Percentiles rank a stretch among this genome's conserved stretches.
phyloP scores from a whole-genome alignment of 2,888 invertebrate species.

The Hartigia nigra region DNA sequence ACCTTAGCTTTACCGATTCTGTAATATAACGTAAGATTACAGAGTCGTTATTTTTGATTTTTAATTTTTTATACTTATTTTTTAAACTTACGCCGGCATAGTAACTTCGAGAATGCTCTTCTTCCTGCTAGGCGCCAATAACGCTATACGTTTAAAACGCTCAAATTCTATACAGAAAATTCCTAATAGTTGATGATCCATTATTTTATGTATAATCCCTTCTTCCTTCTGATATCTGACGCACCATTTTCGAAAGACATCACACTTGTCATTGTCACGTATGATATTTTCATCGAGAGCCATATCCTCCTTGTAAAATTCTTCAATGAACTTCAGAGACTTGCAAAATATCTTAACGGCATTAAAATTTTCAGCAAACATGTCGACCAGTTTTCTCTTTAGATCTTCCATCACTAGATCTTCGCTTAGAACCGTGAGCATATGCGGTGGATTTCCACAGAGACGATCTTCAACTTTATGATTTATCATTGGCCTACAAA shows the following conservation, averaged over 20 bases:
- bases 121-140: constrained; percentile 78
- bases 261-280: constrained; percentile 69
- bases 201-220: constrained; percentile 74
- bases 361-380: constrained; percentile 73
- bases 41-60: background rate
- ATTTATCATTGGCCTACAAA: constrained; percentile 81
- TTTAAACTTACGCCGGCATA: constrained; percentile 74
- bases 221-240: constrained; percentile 78
- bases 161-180: constrained; percentile 76
- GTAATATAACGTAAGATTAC: constrained; percentile 3
- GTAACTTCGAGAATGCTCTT: constrained; percentile 73
- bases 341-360: constrained; percentile 73
- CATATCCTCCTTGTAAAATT: constrained; percentile 78
- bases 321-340: constrained; percentile 74
- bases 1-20: constrained; percentile 76
- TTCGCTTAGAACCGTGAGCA: constrained; percentile 76
- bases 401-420: constrained; percentile 72
- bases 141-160: constrained; percentile 78
- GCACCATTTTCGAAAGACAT: constrained; percentile 75
- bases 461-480: constrained; percentile 83
- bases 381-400: constrained; percentile 70
- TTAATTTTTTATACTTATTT: background rate
- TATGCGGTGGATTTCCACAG: constrained; percentile 78
- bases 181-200: constrained; percentile 78
- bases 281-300: constrained; percentile 74